Evolutionary conservation across 1,140 invertebrate genomes (phyloP).

Genomic region (Anastrepha obliqua): DNA sequence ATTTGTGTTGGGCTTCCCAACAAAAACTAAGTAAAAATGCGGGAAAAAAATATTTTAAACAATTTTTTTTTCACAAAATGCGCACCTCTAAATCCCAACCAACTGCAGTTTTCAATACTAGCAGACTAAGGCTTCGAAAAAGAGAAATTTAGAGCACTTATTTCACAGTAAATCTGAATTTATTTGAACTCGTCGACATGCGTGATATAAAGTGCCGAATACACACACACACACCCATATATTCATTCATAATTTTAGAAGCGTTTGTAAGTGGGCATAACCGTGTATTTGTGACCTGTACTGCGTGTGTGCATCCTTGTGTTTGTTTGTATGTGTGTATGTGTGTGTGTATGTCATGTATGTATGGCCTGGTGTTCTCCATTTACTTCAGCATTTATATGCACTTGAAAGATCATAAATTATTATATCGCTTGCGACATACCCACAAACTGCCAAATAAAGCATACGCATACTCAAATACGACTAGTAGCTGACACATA

Average conservation of each 20-base stretch:
- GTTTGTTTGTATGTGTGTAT: background rate
- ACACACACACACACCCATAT: background rate
- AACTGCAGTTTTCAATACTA: no score
- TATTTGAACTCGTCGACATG: background rate
- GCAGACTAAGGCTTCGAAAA: no score
- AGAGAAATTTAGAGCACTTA: background rate
- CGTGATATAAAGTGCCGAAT: background rate
- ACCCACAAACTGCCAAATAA: background rate
- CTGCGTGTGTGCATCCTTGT: background rate
- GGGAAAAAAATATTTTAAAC: no score
- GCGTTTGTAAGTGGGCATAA: background rate
- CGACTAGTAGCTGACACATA: background rate
- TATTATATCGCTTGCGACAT: conserved; percentile 12
- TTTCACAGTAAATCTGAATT: background rate
- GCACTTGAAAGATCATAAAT: conserved; percentile 44
- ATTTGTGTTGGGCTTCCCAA: no score
- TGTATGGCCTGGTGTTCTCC: background rate
- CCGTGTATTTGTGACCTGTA: background rate
- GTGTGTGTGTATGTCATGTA: background rate
- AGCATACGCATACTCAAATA: background rate
- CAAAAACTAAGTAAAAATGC: no score
- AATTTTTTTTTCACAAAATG: no score
- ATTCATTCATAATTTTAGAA: background rate
- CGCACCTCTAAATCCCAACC: no score
- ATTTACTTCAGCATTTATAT: background rate